phyloP scores from a whole-genome alignment of 1,140 invertebrate genomes.

The Drosophila lacertosa region DNA sequence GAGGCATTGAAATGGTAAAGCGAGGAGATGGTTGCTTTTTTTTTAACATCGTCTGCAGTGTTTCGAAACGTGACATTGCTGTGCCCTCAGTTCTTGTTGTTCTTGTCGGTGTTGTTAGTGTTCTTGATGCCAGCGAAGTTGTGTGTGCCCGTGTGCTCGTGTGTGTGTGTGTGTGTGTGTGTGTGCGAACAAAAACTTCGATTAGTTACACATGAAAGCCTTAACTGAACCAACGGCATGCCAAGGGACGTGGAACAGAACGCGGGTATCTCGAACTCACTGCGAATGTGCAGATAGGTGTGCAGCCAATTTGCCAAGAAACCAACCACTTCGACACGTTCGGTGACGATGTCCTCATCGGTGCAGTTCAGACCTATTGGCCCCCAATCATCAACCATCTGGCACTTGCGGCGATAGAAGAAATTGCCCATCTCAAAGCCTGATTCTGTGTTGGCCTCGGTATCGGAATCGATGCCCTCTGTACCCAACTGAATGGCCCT shows the following conservation, averaged over 20 bases:
- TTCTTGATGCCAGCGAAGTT: slow-evolving; percentile 10
- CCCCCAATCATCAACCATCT: slow-evolving; percentile 65
- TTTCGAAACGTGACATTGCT: slow-evolving; percentile 45
- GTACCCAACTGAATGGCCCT: slow-evolving; percentile 6
- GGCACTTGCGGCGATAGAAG: slow-evolving; percentile 58
- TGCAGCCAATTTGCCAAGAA: slow-evolving; percentile 72
- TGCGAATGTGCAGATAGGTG: slow-evolving; percentile 65
- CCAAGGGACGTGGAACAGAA: slow-evolving; percentile 8
- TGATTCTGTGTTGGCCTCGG: slow-evolving; percentile 10
- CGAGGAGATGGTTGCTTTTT: slow-evolving; percentile 7
- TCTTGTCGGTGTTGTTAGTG: slow-evolving; percentile 7
- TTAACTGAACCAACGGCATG: slow-evolving; percentile 39
- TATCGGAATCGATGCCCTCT: slow-evolving; percentile 1
- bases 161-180: slow-evolving; percentile 13
- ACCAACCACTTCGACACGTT: slow-evolving; percentile 69
- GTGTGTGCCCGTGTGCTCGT: slow-evolving; percentile 7
- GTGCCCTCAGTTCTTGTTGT: slow-evolving; percentile 13
- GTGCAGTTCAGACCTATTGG: slow-evolving; percentile 65
- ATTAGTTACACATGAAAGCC: slow-evolving; percentile 61
- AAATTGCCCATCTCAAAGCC: slow-evolving; percentile 28
- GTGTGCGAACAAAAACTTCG: slow-evolving; percentile 43
- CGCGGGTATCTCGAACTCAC: slow-evolving; percentile 53
- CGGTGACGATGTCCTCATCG: slow-evolving; percentile 52
- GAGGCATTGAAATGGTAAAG: slow-evolving; percentile 13
- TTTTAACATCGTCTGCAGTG: slow-evolving; percentile 36